Evolutionary conservation across 2,797 vertebrate species (phyloP).

Genomic region (Artibeus jamaicensis): DNA sequence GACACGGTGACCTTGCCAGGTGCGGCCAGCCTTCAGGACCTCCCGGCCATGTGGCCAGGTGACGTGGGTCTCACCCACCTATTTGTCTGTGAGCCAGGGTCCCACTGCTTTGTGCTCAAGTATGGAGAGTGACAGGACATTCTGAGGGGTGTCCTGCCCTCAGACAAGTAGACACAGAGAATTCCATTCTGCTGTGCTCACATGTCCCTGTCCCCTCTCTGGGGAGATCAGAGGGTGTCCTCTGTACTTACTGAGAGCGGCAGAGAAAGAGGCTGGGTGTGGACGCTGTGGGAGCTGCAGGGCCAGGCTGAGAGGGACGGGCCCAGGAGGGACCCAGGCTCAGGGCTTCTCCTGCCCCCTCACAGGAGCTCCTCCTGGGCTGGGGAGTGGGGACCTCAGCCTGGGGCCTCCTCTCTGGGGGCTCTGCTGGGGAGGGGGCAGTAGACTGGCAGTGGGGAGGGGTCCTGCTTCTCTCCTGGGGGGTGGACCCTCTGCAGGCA

Average conservation of each 20-base stretch:
- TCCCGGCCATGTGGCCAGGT: no score
- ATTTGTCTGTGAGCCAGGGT: no score
- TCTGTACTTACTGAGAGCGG: not conserved
- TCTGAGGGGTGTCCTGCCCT: not conserved
- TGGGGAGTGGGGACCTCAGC: not conserved
- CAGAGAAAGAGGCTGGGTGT: not conserved
- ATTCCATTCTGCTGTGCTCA: not conserved
- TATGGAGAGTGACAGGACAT: no score
- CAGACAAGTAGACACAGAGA: not conserved
- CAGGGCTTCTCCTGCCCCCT: not conserved
- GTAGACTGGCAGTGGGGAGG: accelerated
- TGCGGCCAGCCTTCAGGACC: no score
- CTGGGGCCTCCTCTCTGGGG: not conserved
- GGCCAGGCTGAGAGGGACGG: no score
- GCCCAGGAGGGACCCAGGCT: not conserved
- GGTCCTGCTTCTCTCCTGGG: not conserved
- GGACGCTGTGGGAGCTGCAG: not conserved
- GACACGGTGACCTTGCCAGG: no score
- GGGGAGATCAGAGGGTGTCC: accelerated
- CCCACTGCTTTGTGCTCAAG: not conserved
- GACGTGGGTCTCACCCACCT: no score
- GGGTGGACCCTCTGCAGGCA: not conserved
- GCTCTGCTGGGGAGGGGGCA: not conserved
- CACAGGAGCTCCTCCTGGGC: not conserved
- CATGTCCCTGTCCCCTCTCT: no score